A percentile compares a stretch with the other conserved stretches of the same genome.
Conservation (phyloP, 2,113 vertebrate species). For the Acrocephalus arundinaceus region DNA sequence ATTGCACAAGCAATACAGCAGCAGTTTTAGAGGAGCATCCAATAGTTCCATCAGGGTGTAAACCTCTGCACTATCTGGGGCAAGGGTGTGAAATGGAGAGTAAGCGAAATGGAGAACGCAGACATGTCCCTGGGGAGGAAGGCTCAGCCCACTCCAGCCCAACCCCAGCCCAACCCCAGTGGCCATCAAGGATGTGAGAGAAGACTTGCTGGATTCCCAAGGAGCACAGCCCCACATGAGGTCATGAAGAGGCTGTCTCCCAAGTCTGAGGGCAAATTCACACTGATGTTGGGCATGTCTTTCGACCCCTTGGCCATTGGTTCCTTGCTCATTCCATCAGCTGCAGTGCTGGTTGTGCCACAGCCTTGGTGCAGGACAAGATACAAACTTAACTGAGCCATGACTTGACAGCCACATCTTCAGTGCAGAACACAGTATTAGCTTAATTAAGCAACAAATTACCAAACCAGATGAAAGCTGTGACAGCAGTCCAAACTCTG, state of each 20-base stretch:
- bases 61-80: not conserved
- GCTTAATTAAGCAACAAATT: slow-evolving; percentile 7
- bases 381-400: not conserved
- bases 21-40: not conserved
- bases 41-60: accelerated
- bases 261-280: accelerated
- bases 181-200: not conserved
- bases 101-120: not conserved
- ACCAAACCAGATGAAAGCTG: not conserved
- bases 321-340: not conserved
- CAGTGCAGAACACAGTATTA: not conserved
- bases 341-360: accelerated
- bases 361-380: not conserved
- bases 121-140: not conserved
- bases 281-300: accelerated
- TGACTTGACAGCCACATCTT: not conserved
- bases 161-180: not conserved
- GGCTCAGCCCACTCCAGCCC: not conserved
- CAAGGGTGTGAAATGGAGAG: not conserved
- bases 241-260: not conserved
- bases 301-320: not conserved
- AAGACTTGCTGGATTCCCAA: not conserved
- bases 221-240: not conserved
- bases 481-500: not conserved
- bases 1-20: not conserved